Percentiles rank a stretch among this genome's conserved stretches.
phyloP scores from a whole-genome alignment of 1,140 invertebrate species.

The Amyelois transitella region DNA sequence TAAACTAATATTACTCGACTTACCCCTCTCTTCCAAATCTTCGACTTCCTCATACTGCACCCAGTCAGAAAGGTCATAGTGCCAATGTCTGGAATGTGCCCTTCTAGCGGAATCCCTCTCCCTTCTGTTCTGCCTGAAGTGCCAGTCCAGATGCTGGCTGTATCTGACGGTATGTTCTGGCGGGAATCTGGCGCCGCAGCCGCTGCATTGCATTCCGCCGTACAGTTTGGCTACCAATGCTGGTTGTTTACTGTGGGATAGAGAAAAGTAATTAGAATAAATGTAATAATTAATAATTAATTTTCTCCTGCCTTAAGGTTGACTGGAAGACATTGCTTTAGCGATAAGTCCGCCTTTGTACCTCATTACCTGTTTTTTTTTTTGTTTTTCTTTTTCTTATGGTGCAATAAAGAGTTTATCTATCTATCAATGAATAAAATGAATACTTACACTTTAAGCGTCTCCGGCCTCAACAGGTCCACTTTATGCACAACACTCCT shows the following conservation, averaged over 20 bases:
- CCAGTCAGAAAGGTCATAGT: constrained; percentile 94
- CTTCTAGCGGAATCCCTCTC: constrained; percentile 89
- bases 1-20: constrained; percentile 13
- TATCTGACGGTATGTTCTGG: constrained; percentile 91
- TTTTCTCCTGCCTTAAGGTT: no score
- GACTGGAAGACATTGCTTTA: no score
- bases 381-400: no score
- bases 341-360: no score
- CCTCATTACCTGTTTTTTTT: no score
- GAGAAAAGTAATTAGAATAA: no score
- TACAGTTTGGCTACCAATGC: constrained; percentile 83
- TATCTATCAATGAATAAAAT: constrained; percentile 1
- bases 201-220: constrained; percentile 94
- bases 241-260: constrained; percentile 77
- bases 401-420: no score
- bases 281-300: no score
- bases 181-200: constrained; percentile 93
- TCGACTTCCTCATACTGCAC: constrained; percentile 95
- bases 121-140: constrained; percentile 93
- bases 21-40: constrained; percentile 92
- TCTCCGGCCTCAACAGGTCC: constrained; percentile 80
- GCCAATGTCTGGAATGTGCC: constrained; percentile 90
- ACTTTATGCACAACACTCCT: constrained; percentile 76
- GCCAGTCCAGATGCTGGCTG: constrained; percentile 97
- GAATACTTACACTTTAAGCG: constrained; percentile 82